Evolutionary conservation across 1,140 invertebrate species (phyloP).

Genomic region (Theocolax elegans): DNA sequence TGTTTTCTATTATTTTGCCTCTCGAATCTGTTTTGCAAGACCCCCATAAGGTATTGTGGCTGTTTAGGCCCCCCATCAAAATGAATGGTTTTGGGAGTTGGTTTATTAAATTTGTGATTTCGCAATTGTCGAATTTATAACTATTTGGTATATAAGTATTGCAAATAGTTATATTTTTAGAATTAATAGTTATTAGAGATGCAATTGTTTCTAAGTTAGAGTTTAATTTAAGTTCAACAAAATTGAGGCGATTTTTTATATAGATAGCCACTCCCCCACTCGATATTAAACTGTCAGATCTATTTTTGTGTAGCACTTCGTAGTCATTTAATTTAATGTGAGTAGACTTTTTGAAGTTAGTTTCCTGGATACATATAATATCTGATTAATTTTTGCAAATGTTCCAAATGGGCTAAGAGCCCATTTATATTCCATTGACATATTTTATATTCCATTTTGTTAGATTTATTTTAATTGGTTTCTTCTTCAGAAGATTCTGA

Average conservation of each 20-base stretch:
- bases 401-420: not conserved
- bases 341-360: slow-evolving; percentile 47
- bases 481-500: not conserved
- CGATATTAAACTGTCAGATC: slow-evolving; percentile 33
- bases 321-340: slow-evolving; percentile 40
- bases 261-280: slow-evolving; percentile 52
- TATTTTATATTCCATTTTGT: slow-evolving; percentile 1
- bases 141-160: slow-evolving; percentile 52
- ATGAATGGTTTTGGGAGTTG: slow-evolving; percentile 54
- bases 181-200: slow-evolving; percentile 37
- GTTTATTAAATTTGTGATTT: slow-evolving; percentile 46
- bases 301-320: slow-evolving; percentile 44
- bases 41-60: slow-evolving; percentile 54
- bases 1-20: slow-evolving; percentile 47
- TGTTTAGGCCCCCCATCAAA: slow-evolving; percentile 53
- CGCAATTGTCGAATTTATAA: slow-evolving; percentile 28
- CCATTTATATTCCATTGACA: slow-evolving; percentile 43
- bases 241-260: slow-evolving; percentile 42
- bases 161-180: slow-evolving; percentile 44
- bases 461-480: not conserved
- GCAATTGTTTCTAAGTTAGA: slow-evolving; percentile 51
- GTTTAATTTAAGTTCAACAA: slow-evolving; percentile 45
- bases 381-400: slow-evolving; percentile 35
- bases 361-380: slow-evolving; percentile 49
- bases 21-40: slow-evolving; percentile 47